Conservation (phyloP, 2,113 vertebrate genomes). For the Mola mola region DNA sequence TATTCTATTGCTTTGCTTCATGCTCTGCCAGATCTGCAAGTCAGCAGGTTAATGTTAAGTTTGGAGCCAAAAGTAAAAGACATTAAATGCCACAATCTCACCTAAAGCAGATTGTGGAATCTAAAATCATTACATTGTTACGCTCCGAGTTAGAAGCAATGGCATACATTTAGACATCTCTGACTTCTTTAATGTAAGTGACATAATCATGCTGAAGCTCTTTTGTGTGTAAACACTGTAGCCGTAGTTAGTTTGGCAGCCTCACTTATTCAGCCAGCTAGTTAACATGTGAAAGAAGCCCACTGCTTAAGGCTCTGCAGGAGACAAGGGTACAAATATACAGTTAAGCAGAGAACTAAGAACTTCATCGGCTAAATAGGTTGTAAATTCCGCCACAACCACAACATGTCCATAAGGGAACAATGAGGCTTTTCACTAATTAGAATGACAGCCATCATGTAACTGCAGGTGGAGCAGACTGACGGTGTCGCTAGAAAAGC, state of each 20-base stretch:
- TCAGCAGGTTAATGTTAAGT: too few relatives aligned
- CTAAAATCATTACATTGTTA: too few relatives aligned
- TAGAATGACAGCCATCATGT: conserved; percentile 51
- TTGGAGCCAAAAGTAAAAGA: too few relatives aligned
- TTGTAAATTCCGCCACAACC: conserved; percentile 47
- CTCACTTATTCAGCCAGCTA: conserved; percentile 25
- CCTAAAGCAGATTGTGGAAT: too few relatives aligned
- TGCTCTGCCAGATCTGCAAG: too few relatives aligned
- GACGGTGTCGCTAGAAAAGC: conserved; percentile 17
- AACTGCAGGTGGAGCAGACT: conserved; percentile 17
- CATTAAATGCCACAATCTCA: too few relatives aligned
- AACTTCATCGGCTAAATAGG: conserved; percentile 47
- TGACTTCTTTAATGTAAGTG: not conserved
- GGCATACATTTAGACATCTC: not conserved
- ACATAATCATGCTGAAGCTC: conserved; percentile 4
- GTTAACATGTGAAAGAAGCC: conserved; percentile 60
- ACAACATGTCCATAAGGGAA: conserved; percentile 44
- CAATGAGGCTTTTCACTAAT: conserved; percentile 65
- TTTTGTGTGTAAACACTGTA: conserved; percentile 25
- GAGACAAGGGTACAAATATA: conserved; percentile 54
- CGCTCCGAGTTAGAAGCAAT: too few relatives aligned
- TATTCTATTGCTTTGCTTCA: too few relatives aligned
- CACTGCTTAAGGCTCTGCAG: conserved; percentile 48
- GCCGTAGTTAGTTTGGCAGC: conserved; percentile 6
- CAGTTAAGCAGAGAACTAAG: conserved; percentile 57